Percentiles rank a stretch among this genome's conserved stretches.
phyloP scores from a whole-genome alignment of 2,113 vertebrate species.

The Sialia sialis region DNA sequence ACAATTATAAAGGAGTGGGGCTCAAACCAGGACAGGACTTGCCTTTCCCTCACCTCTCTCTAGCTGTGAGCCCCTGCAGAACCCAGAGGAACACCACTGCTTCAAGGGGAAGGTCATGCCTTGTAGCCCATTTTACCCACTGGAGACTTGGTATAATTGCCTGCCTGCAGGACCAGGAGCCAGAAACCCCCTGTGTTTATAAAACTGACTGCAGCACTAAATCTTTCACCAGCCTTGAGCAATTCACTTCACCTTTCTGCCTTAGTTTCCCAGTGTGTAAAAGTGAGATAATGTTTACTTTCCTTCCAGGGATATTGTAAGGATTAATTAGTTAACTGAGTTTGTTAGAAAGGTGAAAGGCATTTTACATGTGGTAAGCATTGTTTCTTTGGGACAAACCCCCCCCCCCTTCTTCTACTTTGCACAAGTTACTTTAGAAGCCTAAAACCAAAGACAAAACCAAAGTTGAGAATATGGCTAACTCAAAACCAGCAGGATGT shows the following conservation, averaged over 20 bases:
- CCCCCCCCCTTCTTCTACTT: not conserved
- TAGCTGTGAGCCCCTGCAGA: not conserved
- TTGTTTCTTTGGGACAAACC: not conserved
- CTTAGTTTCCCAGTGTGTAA: constrained; percentile 21
- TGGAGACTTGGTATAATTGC: not conserved
- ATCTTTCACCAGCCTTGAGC: not conserved
- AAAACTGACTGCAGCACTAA: not conserved
- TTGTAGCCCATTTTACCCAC: not conserved
- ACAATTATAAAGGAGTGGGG: not conserved
- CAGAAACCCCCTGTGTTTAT: not conserved
- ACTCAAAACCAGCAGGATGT: not conserved
- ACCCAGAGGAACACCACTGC: not conserved
- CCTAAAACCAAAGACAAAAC: not conserved
- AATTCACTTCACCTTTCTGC: constrained; percentile 28
- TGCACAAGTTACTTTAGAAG: not conserved
- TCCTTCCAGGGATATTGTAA: not conserved
- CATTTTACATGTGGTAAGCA: not conserved
- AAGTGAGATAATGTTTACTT: constrained; percentile 34
- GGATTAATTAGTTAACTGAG: constrained; percentile 44
- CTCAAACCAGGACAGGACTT: not conserved
- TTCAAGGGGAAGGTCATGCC: not conserved
- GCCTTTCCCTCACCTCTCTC: not conserved
- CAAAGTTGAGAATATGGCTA: not conserved
- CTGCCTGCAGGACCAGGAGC: not conserved
- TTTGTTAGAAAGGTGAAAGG: constrained; percentile 14